A percentile compares a stretch with the other conserved stretches of the same genome.
These are phyloP conservation scores for Gallirallus australis DNA, from an alignment of 2,797 vertebrate species.

Conservation along the genomic window DNA sequence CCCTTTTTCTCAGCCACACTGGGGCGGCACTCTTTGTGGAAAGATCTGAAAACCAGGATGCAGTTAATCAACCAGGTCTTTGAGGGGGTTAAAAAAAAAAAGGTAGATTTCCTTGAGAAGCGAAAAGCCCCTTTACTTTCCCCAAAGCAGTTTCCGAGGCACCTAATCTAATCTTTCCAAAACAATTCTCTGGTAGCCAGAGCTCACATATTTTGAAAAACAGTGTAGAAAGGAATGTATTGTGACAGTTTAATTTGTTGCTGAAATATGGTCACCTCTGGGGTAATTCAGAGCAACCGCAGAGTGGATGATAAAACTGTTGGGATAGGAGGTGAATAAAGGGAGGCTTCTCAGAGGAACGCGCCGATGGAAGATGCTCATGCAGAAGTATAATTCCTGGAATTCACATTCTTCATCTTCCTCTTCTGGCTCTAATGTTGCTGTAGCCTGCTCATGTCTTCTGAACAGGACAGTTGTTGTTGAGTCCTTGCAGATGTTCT, in stretches of 20 bases:
- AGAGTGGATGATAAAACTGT: neutral
- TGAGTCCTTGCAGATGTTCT: neutral
- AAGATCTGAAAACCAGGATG: neutral
- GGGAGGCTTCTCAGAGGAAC: neutral
- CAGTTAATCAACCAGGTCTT: neutral
- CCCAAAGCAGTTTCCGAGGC: neutral
- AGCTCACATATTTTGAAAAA: neutral
- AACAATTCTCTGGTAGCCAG: slow-evolving; percentile 8
- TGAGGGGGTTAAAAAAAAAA: neutral
- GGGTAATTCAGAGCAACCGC: neutral
- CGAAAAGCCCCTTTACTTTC: neutral
- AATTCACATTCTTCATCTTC: neutral
- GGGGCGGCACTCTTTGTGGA: neutral
- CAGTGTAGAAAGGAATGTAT: neutral
- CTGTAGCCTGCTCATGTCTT: neutral
- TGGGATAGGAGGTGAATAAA: neutral
- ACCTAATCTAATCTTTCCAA: slow-evolving; percentile 50
- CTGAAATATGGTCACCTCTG: slow-evolving; percentile 27
- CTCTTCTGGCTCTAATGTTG: neutral
- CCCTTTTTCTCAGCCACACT: neutral
- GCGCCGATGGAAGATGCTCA: neutral
- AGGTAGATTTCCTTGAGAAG: neutral
- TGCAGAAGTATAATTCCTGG: neutral
- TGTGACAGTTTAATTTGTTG: slow-evolving; percentile 33
- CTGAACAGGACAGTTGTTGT: neutral